Base-by-base conservation (phyloP, 1,140 invertebrate species). In the Papilio aristodemus region DNA sequence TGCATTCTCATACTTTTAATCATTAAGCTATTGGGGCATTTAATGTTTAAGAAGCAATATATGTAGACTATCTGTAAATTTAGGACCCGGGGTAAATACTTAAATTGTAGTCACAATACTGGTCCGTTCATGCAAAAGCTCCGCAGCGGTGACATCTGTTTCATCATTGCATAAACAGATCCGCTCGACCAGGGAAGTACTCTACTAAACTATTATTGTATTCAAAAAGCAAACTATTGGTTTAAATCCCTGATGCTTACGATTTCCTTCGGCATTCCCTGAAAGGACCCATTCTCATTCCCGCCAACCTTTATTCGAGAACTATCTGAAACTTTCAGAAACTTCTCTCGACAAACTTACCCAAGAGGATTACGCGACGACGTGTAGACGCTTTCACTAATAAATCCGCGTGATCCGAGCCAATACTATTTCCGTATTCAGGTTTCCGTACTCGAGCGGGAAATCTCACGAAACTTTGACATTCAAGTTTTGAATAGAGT, bases 271-370 rank as follows among this genome's bases (percentile, higher is more conserved):
- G 13, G 38, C 13, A 32, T 32, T 32, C 27, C 17, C 22, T 63
- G 37, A 39, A 63, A 63, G 60, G 60, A 37, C 14, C 58, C 22
- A 58, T 32, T 59, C 27, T 59, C 10, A 59, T 63, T 63, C 60
- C 60, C 60, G 37, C 14, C 17, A 41, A 59, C 58, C 58, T 59
- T 59, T 59, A 59, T 63, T 63, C 60, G 60, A 11, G 38, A 63
- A 39, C 38, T 63, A 63, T 63, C 37, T 39, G 60, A 63, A 63
- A 7, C 41, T 63, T 39, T 3, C 6, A 37, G 38, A 22, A 41
- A 39, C 36, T 22, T 25, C 25, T 22, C 17, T 22, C 27, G 27
- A 37, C 27, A 59, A 39, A 63, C 60, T 63, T 39, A 17, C 37
- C 37, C 60, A 39, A 63, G 60, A 39, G 60, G 60, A 63, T 63